Evolutionary conservation across 1,140 invertebrate species (phyloP).

Genomic region (Brachionus plicatilis): DNA sequence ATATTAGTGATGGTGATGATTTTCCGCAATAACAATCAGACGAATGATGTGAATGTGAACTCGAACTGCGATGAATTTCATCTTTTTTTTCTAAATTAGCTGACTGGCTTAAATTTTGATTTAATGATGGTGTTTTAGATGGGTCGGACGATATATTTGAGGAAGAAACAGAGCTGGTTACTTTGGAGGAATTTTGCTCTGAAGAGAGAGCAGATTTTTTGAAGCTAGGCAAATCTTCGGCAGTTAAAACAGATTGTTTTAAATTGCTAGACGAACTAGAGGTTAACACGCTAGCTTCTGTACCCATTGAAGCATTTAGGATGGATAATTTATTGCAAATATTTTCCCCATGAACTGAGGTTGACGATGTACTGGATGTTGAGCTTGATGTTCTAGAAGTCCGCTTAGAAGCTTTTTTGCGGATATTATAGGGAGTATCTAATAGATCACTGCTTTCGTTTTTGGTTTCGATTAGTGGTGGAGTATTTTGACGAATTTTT

Average conservation of each 20-base stretch:
- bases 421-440: neutral
- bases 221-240: slow-evolving; percentile 37
- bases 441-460: neutral
- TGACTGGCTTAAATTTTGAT: slow-evolving; percentile 6
- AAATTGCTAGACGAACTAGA: neutral
- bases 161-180: neutral
- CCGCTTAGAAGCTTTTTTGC: neutral
- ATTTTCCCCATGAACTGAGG: neutral
- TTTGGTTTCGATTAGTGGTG: neutral
- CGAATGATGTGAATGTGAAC: slow-evolving; percentile 35
- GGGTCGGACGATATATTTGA: neutral
- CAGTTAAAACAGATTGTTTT: neutral
- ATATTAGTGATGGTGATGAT: neutral
- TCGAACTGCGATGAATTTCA: neutral
- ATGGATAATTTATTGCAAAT: neutral
- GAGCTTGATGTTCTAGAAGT: slow-evolving; percentile 22
- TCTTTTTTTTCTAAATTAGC: neutral
- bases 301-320: neutral
- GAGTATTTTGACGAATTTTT: neutral
- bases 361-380: neutral
- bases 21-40: slow-evolving; percentile 36
- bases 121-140: neutral
- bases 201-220: neutral
- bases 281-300: neutral
- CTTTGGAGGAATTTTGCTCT: neutral